phyloP scores from a whole-genome alignment of 2,888 invertebrate genomes.

The Lacanobia oleracea region DNA sequence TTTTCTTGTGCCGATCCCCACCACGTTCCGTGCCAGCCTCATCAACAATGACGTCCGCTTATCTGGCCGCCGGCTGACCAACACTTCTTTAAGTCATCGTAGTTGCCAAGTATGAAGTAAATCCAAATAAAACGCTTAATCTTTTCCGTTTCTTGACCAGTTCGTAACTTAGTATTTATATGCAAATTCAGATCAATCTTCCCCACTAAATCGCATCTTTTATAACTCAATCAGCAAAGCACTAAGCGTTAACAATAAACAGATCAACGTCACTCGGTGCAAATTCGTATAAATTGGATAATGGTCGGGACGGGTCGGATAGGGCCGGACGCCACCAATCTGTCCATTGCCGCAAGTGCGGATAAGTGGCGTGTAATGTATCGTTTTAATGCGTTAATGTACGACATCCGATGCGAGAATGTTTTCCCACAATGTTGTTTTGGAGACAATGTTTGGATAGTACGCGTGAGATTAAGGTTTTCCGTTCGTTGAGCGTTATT shows the following conservation, averaged over 20 bases:
- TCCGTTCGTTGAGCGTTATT: conserved; percentile 6
- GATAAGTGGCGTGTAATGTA: conserved; percentile 81
- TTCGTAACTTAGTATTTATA: not conserved
- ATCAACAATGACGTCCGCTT: too few relatives aligned
- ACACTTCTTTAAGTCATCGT: too few relatives aligned
- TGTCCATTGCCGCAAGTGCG: conserved; percentile 76
- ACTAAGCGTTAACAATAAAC: conserved; percentile 61
- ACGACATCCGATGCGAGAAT: conserved; percentile 77
- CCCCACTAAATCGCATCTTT: conserved; percentile 35
- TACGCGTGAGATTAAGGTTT: conserved; percentile 38
- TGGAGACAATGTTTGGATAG: conserved; percentile 46
- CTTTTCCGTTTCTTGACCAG: not conserved
- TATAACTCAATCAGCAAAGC: conserved; percentile 59
- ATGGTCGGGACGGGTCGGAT: conserved; percentile 70
- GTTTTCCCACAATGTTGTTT: conserved; percentile 67
- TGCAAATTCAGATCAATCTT: not conserved
- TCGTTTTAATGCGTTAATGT: conserved; percentile 80
- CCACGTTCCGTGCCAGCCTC: too few relatives aligned
- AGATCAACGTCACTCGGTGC: conserved; percentile 62
- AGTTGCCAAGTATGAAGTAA: too few relatives aligned
- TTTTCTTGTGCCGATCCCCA: too few relatives aligned
- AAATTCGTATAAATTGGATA: conserved; percentile 81
- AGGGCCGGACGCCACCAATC: conserved; percentile 87
- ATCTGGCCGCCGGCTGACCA: too few relatives aligned
- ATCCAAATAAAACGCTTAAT: too few relatives aligned